A percentile compares a stretch with the other conserved stretches of the same genome.
Conservation (phyloP, 1,140 invertebrate genomes). For the Ceratosolen fusciceps region DNA sequence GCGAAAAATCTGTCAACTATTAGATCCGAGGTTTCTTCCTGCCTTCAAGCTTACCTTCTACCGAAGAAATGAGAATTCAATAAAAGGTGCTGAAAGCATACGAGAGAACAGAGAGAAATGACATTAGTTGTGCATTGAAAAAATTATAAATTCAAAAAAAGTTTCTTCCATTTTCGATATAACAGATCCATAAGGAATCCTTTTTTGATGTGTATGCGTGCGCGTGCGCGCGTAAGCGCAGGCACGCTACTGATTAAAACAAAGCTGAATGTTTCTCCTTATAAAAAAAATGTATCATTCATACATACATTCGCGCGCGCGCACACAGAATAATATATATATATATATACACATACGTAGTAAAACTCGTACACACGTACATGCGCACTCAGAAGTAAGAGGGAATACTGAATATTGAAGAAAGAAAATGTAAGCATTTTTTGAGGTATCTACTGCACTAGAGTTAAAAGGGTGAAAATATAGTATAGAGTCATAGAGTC, state of each 20-base stretch:
- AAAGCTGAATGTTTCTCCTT: conserved; percentile 36
- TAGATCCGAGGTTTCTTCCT: conserved; percentile 39
- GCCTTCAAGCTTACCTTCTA: conserved; percentile 41
- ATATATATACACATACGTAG: background rate
- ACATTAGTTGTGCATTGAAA: background rate
- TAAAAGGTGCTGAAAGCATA: conserved; percentile 10
- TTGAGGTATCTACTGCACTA: conserved; percentile 55
- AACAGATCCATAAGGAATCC: background rate
- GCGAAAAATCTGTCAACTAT: conserved; percentile 9
- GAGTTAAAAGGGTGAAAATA: conserved; percentile 41
- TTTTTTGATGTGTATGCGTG: conserved; percentile 6
- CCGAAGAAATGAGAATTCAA: conserved; percentile 20
- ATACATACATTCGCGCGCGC: no score
- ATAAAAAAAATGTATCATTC: conserved; percentile 21
- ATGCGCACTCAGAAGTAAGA: conserved; percentile 28
- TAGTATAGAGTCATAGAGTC: conserved; percentile 57
- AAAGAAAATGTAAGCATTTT: conserved; percentile 24
- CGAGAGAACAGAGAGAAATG: conserved; percentile 14
- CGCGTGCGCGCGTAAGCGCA: conserved; percentile 31
- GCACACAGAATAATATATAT: background rate
- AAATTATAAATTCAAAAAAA: background rate
- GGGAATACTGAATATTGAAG: conserved; percentile 46
- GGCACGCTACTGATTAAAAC: conserved; percentile 21
- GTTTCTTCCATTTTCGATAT: conserved; percentile 1
- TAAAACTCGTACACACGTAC: background rate